Base-by-base conservation (phyloP, 2,113 vertebrate species). In the Ochotona princeps region DNA sequence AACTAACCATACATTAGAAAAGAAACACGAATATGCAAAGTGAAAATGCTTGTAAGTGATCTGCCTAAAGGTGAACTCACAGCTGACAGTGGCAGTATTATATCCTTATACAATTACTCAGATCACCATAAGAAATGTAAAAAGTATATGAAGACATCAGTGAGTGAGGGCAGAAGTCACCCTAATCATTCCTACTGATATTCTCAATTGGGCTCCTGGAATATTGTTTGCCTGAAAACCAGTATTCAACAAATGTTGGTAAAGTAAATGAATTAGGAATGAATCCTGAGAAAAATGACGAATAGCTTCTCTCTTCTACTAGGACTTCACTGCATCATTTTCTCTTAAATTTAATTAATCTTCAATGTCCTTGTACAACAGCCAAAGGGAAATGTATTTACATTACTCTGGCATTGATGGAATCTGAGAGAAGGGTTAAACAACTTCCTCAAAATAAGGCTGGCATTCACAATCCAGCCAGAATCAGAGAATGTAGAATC, bases 321-420 rank as follows among this genome's bases (percentile, higher is more conserved):
- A 76, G 73, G 94, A 83, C 60, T 85, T 87, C 87, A 35, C 26
- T 84, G 84, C 2, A 76, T 81, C 91, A 81, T 72, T 96, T 96
- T 93, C 76, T 81, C 94, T 92, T 73, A 95, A 26, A 91, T 94
- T 75, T 95, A 96, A 95, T 97, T 96, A 96, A 96, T 95, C 87
- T 54, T 96, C 92, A 84, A 44, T 25, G 47, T 83, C 91, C 95
- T 91, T 96, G 87, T 87, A 61, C 91, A 94, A 81, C 28, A 95
- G 96, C 94, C 91, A 70, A 93, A 92, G 91, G 83, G 38, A 96
- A 94, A 87, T 54, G 49, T 94, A 89, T 91, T 95, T 94, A 88
- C 89, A 51, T 70, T 51, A 82, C 63, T 82, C 85, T 61, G 57
- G 91, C 72, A 91, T 51, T 76, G 95, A 94, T 32, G n/a, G 54